Conservation (phyloP, 2,113 vertebrate genomes). For the Apus apus region DNA sequence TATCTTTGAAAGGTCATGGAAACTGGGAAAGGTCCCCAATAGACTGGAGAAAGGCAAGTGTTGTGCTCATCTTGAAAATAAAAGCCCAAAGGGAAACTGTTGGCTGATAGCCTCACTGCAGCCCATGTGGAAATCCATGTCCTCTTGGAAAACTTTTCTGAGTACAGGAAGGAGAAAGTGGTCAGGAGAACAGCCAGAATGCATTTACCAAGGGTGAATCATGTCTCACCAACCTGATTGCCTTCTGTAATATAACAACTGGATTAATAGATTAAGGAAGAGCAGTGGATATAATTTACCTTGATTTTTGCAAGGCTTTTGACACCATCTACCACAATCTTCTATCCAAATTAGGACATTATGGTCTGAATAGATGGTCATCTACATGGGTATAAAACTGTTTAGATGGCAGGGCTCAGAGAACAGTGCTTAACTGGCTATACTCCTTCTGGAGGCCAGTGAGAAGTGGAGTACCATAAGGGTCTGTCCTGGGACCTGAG, state of each 20-base stretch:
- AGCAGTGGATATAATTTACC: neutral
- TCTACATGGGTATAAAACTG: neutral
- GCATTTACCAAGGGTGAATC: neutral
- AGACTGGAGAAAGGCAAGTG: neutral
- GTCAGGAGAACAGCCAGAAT: accelerated
- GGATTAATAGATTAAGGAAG: neutral
- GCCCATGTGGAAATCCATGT: neutral
- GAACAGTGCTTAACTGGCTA: neutral
- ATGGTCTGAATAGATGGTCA: neutral
- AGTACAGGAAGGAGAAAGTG: neutral
- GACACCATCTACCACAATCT: accelerated
- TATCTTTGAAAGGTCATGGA: neutral
- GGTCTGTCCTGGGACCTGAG: neutral
- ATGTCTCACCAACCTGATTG: neutral
- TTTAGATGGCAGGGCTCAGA: neutral
- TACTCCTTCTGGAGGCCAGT: neutral
- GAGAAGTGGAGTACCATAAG: neutral
- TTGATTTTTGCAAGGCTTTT: neutral
- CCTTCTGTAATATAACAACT: neutral
- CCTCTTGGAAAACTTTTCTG: neutral
- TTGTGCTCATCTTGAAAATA: neutral
- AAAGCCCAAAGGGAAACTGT: neutral
- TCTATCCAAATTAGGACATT: neutral
- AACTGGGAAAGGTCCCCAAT: neutral
- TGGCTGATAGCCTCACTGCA: neutral